These are phyloP conservation scores for Zaprionus inermis DNA, from an alignment of 1,140 invertebrate genomes.

Conservation along the genomic window DNA sequence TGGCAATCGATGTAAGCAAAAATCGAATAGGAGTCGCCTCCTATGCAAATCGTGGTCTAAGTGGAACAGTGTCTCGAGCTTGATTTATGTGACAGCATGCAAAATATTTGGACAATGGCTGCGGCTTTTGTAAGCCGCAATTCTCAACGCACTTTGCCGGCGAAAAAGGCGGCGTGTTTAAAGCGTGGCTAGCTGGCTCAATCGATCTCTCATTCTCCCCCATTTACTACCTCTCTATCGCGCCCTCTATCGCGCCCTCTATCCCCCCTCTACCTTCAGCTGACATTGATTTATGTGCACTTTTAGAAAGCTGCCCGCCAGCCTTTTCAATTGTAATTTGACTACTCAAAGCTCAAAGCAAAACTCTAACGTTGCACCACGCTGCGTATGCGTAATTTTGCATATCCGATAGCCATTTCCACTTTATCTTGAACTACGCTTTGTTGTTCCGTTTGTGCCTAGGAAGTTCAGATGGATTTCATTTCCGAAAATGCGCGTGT, in stretches of 20 bases:
- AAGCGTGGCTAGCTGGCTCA: no score
- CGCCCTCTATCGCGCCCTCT: not conserved
- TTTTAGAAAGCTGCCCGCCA: slow-evolving; percentile 56
- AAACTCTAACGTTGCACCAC: slow-evolving; percentile 48
- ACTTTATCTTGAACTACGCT: not conserved
- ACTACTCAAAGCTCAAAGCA: not conserved
- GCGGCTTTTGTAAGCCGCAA: slow-evolving; percentile 16
- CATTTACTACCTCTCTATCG: not conserved
- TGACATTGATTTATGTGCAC: slow-evolving; percentile 9
- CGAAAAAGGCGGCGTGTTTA: slow-evolving; percentile 45
- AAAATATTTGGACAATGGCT: slow-evolving; percentile 77
- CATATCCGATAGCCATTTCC: slow-evolving; percentile 48
- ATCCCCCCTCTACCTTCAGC: not conserved
- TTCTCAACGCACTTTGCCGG: not conserved
- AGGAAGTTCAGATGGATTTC: slow-evolving; percentile 23
- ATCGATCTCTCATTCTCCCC: not conserved
- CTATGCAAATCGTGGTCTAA: slow-evolving; percentile 38
- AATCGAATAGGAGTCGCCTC: slow-evolving; percentile 15
- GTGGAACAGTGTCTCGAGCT: slow-evolving; percentile 66
- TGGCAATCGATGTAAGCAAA: not conserved
- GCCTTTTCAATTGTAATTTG: not conserved
- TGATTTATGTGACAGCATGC: slow-evolving; percentile 70
- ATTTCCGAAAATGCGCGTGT: slow-evolving; percentile 41
- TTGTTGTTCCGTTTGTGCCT: slow-evolving; percentile 28
- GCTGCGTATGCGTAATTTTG: slow-evolving; percentile 64